Evolutionary conservation across 2,888 invertebrate genomes (phyloP), one percentile per base, ranked within the genome.

Genomic region (Tipula confusa): DNA sequence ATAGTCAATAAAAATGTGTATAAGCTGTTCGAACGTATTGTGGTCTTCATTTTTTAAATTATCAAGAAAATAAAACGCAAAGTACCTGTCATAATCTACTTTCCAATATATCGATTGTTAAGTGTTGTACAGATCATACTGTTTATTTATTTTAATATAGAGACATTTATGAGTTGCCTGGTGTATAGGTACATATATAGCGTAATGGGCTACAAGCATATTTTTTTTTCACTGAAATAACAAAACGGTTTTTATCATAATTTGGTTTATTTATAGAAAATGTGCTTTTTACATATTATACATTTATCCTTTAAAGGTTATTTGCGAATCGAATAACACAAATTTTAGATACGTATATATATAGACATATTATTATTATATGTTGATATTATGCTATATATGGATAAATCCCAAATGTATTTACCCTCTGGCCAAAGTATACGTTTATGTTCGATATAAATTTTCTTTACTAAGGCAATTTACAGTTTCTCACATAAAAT

Each of bases 181-280:
- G 5, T n/a, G 15, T 6, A 15, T n/a, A 7, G n/a, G 15, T n/a
- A n/a, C 15, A 15, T 18, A 15, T 43, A 43, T 43, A 15, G 15
- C 18, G 43, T 43, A 43, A 43, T 15, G 43, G 43, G 9, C 24
- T 24, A 18, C 7, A 3, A 9, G 36, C 5, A 11, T 1, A 7
- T 9, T 7, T 15, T 11, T 43, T 43, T 43, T 43, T 43, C 43
- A 43, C 24, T 24, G 24, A 11, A 18, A 43, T 2, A 43, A 64
- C 18, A 64, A 64, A 64, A 64, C 9, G 2, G 9, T 64, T 64
- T 64, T 24, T 24, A 64, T 64, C 64, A 9, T 11, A 24, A 64
- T 64, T 43, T 64, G 24, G 64, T 64, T 64, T 64, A 64, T 64
- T 64, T 64, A 64, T 64, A 64, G 64, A 64, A 64, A 18, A 64